Evolutionary conservation across 2,888 invertebrate genomes (phyloP), one percentile per base, ranked within the genome.

Genomic region (Lithophane socia): DNA sequence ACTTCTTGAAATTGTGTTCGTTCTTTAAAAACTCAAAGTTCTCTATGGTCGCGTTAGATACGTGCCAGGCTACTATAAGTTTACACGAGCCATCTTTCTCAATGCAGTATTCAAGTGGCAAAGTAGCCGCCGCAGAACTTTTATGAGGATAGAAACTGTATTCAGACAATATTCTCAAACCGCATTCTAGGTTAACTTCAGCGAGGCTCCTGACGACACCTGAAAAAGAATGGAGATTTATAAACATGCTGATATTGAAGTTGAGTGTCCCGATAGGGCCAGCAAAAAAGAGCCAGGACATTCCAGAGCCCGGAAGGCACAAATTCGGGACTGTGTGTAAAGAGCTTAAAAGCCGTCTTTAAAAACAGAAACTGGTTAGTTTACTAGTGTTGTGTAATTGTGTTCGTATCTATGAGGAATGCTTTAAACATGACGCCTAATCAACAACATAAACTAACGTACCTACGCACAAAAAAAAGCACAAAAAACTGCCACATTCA

Each of bases 11-110:
- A 18, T 87, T 91, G 0, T 86, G 85, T 77, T 96, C 95, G 61
- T 93, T 92, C 77, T 93, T 94, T 44, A 96, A 89, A 81, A 94
- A 95, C 79, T 95, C 96, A 83, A 95, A 96, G 84, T 95, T 95
- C 79, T 96, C 95, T 68, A 96, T 90, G 16, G 94, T 92, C 0
- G 89, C 74, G 78, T 96, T 96, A 24, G 95, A 93, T 49, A 96
- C 86, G 75, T 96, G 95, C 96, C 96, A 96, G 0, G 95, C 96
- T 0, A 94, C 90, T 2, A 94, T 91, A 2, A 96, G 91, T 82
- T 92, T 94, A 87, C 96, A 96, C 3, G 94, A 90, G 3, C 94
- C 94, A 60, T 94, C 93, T 10, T 83, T 88, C 24, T 95, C 94
- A 1, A 90, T 86, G 88, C 96, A 96, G 88, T 96, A 96, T 76